Base-by-base conservation (phyloP, 2,113 vertebrate species). In the Pagrus major region DNA sequence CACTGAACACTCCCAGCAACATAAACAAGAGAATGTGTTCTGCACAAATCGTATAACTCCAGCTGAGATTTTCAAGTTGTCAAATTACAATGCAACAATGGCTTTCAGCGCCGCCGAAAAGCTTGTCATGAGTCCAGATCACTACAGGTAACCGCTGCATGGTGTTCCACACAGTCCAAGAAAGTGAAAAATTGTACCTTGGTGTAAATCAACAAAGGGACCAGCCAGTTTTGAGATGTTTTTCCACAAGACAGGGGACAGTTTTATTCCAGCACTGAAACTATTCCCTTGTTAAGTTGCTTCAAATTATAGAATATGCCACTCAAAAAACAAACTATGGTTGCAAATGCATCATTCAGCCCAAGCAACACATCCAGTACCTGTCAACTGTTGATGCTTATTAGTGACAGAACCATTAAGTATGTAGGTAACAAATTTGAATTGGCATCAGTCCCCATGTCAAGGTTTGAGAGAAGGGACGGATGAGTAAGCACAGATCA, bases 101-200 rank as follows among this genome's bases (percentile, higher is more conserved):
- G 20, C 65, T 69, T 71, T 75, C 6, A 58, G 54, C 21, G 29
- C 61, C 23, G 55, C n/a, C 42, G 23, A 46, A 71, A 83, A 49
- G 27, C 20, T 70, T 69, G 39, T 71, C 67, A 71, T n/a, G 35
- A 58, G 66, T 65, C n/a, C 58, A 65, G 21, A 60, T 71, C 42
- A 25, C 61, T 56, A 20, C 35, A 65, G 59, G 29, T 69, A 23
- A 47, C 35, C 49, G 18, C 58, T 23, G 10, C n/a, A 31, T 54
- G 23, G 80, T 59, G 77, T 11, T 44, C 37, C 60, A 37, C 55
- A 33, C 27, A 21, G 31, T 33, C 16, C 21, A 1, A 31, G 39
- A 25, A 69, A 67, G 42, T 52, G 10, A 63, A 31, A 9, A 41
- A 52, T 35, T 52, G 37, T 64, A 23, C 20, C 25, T 37, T 39